Base-by-base conservation (phyloP, 2,797 vertebrate genomes). In the Anas capensis region DNA sequence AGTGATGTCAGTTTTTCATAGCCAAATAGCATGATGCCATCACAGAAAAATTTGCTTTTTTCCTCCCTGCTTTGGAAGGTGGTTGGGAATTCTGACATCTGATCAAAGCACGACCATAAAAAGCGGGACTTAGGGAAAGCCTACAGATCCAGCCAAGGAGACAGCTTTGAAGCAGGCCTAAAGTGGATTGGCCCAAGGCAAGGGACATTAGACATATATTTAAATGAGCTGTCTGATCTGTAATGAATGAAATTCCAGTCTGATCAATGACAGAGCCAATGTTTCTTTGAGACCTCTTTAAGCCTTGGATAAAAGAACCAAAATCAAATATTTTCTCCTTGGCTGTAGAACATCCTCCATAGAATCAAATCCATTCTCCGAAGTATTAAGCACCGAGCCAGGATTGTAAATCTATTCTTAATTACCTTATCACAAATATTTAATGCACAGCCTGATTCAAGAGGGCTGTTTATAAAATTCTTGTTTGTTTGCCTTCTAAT, bases 351-450 rank as follows among this genome's bases (percentile, higher is more conserved):
- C 86, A 68, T 93, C 90, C 95, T 95, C 96, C 78, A 80, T 24
- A 94, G 94, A 86, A 86, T 93, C 90, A 94, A 93, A 96, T 87
- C 83, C 86, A 95, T 94, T 96, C 78, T 95, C 92, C 10, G 0
- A 91, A 93, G 86, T 94, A 95, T 96, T 96, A 95, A 95, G 84
- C 81, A 93, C 86, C 16, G 11, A 93, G 81, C 93, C 86, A 92
- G 91, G 86, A 95, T n/a, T 96, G 91, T 96, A 97, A 96, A 96
- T 96, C 95, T 94, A 95, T 94, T 94, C 92, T 92, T 95, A 97
- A 97, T 98, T 97, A 96, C 93, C 87, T 97, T 96, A 97, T 97
- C 88, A 92, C 95, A 97, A 96, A 97, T 97, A 97, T 96, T 97
- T 96, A 97, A 81, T 95, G 95, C 0, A 57, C 94, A 91, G 81